Percentiles rank a stretch among this genome's conserved stretches.
Evolutionary conservation across 2,888 invertebrate species (phyloP).

Genomic region (Drosophila meridionalis): DNA sequence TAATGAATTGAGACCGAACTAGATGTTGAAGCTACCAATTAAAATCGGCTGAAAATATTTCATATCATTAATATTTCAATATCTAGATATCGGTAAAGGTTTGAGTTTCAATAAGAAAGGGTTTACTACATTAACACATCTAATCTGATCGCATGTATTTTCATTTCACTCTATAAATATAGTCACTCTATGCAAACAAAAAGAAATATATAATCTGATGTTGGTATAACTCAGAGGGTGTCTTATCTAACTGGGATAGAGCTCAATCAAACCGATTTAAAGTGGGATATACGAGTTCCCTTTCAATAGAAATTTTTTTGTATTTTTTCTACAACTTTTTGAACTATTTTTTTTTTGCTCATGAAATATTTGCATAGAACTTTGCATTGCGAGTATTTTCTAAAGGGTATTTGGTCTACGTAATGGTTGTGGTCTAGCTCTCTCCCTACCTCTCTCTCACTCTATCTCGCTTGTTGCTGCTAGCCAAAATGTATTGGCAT

Average conservation of each 20-base stretch:
- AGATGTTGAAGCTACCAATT: too few relatives aligned
- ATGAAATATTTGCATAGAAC: neutral
- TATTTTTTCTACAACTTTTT: neutral
- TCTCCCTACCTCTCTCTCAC: neutral
- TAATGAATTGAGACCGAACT: too few relatives aligned
- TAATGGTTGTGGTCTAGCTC: neutral
- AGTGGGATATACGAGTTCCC: too few relatives aligned
- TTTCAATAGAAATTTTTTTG: neutral
- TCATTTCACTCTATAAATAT: neutral
- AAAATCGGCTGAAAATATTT: too few relatives aligned
- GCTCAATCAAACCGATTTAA: neutral
- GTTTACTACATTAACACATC: too few relatives aligned
- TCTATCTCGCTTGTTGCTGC: conserved; percentile 8
- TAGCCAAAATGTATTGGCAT: conserved; percentile 70
- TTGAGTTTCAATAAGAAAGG: too few relatives aligned
- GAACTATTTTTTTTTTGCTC: neutral
- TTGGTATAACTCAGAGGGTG: neutral
- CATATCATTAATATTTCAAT: too few relatives aligned
- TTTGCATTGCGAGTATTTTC: neutral
- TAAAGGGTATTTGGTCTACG: conserved; percentile 1
- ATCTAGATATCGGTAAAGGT: too few relatives aligned
- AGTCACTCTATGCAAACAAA: neutral
- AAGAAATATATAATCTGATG: neutral
- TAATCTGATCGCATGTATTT: too few relatives aligned
- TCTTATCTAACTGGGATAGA: neutral